These are phyloP conservation scores for Cotesia vestalis DNA, from an alignment of 1,140 invertebrate species.

Conservation along the genomic window DNA sequence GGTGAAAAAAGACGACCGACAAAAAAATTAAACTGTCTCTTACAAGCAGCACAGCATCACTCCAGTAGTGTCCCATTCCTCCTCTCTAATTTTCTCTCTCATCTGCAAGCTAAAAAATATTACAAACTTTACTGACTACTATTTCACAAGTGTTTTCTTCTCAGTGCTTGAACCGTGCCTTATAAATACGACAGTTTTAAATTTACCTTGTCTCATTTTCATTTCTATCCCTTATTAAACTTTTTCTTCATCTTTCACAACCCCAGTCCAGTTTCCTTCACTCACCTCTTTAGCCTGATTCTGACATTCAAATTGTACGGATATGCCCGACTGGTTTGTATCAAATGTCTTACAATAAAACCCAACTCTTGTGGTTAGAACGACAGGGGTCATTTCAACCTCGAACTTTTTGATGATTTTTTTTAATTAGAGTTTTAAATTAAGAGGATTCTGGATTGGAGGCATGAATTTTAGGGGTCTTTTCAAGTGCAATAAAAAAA, in stretches of 20 bases:
- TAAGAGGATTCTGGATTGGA: too few species aligned
- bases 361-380: neutral
- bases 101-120: conserved; percentile 22
- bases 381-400: too few species aligned
- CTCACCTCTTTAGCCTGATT: neutral
- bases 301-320: conserved; percentile 12
- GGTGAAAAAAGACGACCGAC: neutral
- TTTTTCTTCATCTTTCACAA: too few species aligned
- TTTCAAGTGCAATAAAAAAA: too few species aligned
- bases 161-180: conserved; percentile 16
- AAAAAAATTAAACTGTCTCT: conserved; percentile 12
- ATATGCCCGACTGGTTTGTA: neutral
- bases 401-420: too few species aligned
- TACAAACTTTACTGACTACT: conserved; percentile 30
- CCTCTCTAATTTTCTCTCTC: conserved; percentile 9
- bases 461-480: too few species aligned
- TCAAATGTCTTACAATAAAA: conserved; percentile 6
- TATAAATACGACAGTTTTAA: conserved; percentile 29
- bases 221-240: neutral
- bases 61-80: neutral
- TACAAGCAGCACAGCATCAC: conserved; percentile 1
- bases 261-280: neutral
- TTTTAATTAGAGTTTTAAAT: too few species aligned
- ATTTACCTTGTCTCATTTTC: conserved; percentile 26
- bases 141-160: conserved; percentile 27